Percentiles rank a stretch among this genome's conserved stretches.
Conservation (phyloP, 2,797 vertebrate species). For the Corythornis leucogaster region DNA sequence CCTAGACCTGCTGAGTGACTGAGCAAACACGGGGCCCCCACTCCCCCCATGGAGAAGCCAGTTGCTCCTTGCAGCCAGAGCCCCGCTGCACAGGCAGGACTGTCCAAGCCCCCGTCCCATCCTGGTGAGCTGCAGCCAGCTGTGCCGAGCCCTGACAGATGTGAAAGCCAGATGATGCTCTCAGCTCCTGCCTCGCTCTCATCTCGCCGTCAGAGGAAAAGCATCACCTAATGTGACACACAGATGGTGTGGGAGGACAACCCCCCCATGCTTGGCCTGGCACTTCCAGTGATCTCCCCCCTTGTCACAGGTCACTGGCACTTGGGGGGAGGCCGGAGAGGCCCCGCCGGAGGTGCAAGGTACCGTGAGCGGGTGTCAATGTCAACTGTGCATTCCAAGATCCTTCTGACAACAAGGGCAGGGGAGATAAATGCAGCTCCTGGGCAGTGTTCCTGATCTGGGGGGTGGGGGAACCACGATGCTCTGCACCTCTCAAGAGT, state of each 20-base stretch:
- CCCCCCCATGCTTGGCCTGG: neutral
- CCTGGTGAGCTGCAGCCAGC: neutral
- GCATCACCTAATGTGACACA: neutral
- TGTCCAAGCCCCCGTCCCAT: neutral
- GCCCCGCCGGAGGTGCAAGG: fast-evolving
- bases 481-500: neutral
- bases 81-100: neutral
- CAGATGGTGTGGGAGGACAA: neutral
- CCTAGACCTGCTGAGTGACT: constrained; percentile 31
- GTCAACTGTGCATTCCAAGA: neutral
- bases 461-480: fast-evolving
- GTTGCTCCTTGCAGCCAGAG: neutral
- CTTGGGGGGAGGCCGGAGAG: neutral
- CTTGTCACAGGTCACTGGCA: neutral
- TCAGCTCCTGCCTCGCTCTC: neutral
- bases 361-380: neutral
- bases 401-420: neutral
- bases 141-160: neutral
- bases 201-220: neutral
- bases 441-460: neutral
- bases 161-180: constrained; percentile 1
- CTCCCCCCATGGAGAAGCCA: neutral
- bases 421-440: neutral
- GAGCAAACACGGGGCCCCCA: neutral
- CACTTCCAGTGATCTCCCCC: neutral